phyloP scores from a whole-genome alignment of 2,113 vertebrate species.

The Pimephales promelas region DNA sequence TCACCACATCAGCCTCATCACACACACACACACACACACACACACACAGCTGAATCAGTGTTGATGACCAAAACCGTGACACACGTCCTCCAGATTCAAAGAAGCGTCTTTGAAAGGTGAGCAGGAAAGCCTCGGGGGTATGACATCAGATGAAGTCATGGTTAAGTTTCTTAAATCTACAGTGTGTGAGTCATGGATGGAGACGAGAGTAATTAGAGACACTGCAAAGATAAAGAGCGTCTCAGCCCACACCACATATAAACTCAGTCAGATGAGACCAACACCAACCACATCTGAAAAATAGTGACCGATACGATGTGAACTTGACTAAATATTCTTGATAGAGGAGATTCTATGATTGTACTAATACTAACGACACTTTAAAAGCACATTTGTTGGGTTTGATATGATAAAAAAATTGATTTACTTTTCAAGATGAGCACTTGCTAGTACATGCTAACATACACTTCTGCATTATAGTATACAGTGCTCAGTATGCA shows the following conservation, averaged over 20 bases:
- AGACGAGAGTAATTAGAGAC: conserved; percentile 50
- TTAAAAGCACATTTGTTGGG: neutral
- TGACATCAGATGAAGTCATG: conserved; percentile 18
- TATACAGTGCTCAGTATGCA: neutral
- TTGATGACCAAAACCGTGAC: conserved; percentile 3
- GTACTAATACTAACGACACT: neutral
- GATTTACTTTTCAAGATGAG: neutral
- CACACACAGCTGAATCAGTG: neutral
- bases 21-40: neutral
- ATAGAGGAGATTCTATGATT: neutral
- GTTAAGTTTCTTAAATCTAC: conserved; percentile 28
- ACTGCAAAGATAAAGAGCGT: neutral
- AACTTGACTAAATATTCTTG: conserved; percentile 1
- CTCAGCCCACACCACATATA: conserved; percentile 8
- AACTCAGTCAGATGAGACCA: neutral
- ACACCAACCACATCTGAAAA: neutral
- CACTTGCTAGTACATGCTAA: neutral
- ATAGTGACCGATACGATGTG: neutral
- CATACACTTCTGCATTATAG: neutral
- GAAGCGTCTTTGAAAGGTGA: neutral
- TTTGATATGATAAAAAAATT: neutral
- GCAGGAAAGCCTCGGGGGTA: conserved; percentile 21
- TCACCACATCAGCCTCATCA: neutral
- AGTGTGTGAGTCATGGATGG: conserved; percentile 33
- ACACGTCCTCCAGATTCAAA: neutral